Base-by-base conservation (phyloP, 1,140 invertebrate species). In the Condylostylus longicornis region DNA sequence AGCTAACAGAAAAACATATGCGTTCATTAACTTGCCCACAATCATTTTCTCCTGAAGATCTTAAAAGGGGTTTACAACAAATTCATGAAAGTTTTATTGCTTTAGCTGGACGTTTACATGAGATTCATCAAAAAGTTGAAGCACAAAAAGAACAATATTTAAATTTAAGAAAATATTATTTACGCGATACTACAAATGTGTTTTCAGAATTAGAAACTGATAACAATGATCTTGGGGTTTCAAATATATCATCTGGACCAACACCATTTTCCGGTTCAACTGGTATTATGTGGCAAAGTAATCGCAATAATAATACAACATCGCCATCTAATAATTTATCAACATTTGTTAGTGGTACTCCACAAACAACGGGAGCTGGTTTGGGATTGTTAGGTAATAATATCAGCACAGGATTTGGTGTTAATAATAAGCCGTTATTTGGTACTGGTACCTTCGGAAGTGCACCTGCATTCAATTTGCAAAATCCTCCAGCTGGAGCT, bases 11-110 rank as follows among this genome's bases (percentile, higher is more conserved):
- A 50, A 78, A 72, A 42, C 77, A 80, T 51, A 69, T 84, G 45
- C 67, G 72, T 32, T 73, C 77, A 8, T 59, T 79, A 46, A 68
- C 74, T 49, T 70, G 76, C 42, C 73, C 76, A 1, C 67, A 68
- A 47, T 65, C 66, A 28, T 55, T 82, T 38, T 74, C 76, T 2
- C 72, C 78, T 0, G 72, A 80, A 56, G 79, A 79, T 72, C 53
- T 58, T 8, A 49, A 51, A 28, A 50, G 48, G 31, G 76, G 82
- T 13, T 75, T 90, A 51, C 72, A 71, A 33, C 76, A 82, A 48
- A 69, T 89, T 33, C 82, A 90, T 49, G 83, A 87, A 52, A 81
- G 80, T 4, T 76, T 90, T 42, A 74, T 90, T 14, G 79, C 83
- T 4, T 63, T 90, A 38, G 87, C 87, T 32, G 84, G 83, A 1